A percentile compares a stretch with the other conserved stretches of the same genome.
phyloP scores from a whole-genome alignment of 2,888 invertebrate species.

The Conchocele bisecta region DNA sequence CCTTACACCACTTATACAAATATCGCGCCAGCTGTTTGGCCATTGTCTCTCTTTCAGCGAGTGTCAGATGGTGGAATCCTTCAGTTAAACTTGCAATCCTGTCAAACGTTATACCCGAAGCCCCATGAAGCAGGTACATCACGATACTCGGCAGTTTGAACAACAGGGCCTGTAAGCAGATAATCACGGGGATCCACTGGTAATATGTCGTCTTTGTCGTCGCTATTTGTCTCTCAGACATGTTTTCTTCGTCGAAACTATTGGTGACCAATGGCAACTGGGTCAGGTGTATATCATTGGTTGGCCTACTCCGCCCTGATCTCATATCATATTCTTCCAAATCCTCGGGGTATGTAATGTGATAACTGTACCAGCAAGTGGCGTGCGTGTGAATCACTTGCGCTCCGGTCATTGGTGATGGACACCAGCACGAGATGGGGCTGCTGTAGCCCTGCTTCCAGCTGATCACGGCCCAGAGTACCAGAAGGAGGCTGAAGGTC shows the following conservation, averaged over 20 bases:
- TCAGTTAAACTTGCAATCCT: constrained; percentile 38
- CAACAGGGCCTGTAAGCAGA: constrained; percentile 47
- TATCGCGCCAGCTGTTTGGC: constrained; percentile 45
- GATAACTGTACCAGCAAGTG: constrained; percentile 45
- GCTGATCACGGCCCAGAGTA: constrained; percentile 38
- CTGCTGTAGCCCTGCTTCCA: constrained; percentile 37
- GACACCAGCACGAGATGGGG: constrained; percentile 43
- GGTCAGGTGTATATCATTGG: too few relatives aligned
- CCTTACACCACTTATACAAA: constrained; percentile 47
- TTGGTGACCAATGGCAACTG: too few relatives aligned
- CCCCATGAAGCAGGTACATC: constrained; percentile 43
- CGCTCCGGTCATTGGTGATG: constrained; percentile 22
- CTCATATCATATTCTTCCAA: too few relatives aligned
- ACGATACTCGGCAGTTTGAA: constrained; percentile 53
- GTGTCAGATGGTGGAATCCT: constrained; percentile 37
- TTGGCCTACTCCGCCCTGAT: too few relatives aligned
- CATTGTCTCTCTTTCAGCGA: constrained; percentile 35
- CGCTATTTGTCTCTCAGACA: too few relatives aligned
- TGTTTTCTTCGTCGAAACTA: too few relatives aligned
- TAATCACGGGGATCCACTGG: constrained; percentile 50
- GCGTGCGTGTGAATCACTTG: background rate
- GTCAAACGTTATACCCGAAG: constrained; percentile 45
- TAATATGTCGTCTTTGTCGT: constrained; percentile 29
- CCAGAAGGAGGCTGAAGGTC: constrained; percentile 49
- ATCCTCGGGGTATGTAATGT: too few relatives aligned